Base-by-base conservation (phyloP, 2,888 invertebrate genomes). In the Prionchulus punctatus region DNA sequence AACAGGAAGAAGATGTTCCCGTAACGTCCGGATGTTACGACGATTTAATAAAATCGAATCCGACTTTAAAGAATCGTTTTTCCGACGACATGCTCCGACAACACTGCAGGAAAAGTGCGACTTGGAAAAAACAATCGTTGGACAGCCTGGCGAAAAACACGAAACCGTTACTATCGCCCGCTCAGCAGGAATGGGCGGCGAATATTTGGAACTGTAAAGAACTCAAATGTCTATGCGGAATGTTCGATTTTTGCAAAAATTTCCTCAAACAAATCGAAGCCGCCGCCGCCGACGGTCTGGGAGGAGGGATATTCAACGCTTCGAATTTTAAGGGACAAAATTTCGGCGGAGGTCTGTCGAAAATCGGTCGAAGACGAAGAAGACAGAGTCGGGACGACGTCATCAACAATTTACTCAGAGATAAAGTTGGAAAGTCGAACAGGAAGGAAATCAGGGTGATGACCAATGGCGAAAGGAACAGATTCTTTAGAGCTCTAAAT, bases 391-490 rank as follows among this genome's bases (percentile, higher is more conserved):
- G n/a, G n/a, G n/a, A n/a, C n/a, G n/a, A n/a, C n/a, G n/a, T n/a
- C n/a, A n/a, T n/a, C n/a, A n/a, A n/a, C n/a, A n/a, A n/a, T n/a
- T n/a, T 36, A 36, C 36, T 36, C 36, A 18, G 12, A 12, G 12
- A 36, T 7, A 49, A 30, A 30, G 21, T 49, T 28, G 50, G 50
- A 7, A 49, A 28, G 21, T 59, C 58, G 15, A 54, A 59, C 1
- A 50, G 67, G 42, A 63, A 63, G 50, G 67, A 67, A 53, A 63
- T 64, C 58, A 59, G 67, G 45, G 63, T 62, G 63, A 58, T 67
- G 60, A 60, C 60, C 2, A 66, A 66, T 54, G 62, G 61, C 47
- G 66, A 67, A 28, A 25, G 62, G 43, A 48, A 60, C 23, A 53
- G 61, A 1, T 64, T 66, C 61, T 64, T 65, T 57, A 59, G 60